Evolutionary conservation across 2,113 vertebrate genomes (phyloP).

Genomic region (Pogona vitticeps): DNA sequence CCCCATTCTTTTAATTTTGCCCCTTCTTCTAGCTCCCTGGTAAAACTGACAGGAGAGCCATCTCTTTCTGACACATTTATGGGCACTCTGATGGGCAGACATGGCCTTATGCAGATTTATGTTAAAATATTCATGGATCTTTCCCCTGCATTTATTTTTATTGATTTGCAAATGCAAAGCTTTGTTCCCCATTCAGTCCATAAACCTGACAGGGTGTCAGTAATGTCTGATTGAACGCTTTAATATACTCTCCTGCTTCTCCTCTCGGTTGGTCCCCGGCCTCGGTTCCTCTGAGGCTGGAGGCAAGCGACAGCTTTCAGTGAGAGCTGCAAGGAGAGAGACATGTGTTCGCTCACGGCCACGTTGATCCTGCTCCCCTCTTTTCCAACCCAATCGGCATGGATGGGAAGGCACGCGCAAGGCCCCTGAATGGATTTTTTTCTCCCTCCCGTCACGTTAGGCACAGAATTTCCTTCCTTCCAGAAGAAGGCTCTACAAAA

Average conservation of each 20-base stretch:
- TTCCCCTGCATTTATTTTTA: slow-evolving; percentile 74
- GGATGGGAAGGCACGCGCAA: no score
- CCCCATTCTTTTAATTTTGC: not conserved
- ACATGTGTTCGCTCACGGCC: no score
- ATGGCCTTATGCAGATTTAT: slow-evolving; percentile 67
- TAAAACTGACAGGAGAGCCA: not conserved
- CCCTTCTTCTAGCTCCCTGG: not conserved
- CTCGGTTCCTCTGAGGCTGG: not conserved
- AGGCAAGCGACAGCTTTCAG: not conserved
- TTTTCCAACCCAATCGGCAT: no score
- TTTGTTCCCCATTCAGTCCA: slow-evolving; percentile 63
- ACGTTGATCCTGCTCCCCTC: fast-evolving
- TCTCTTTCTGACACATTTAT: not conserved
- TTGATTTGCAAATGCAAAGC: slow-evolving; percentile 77
- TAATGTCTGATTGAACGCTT: slow-evolving; percentile 45
- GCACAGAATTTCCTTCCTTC: not conserved
- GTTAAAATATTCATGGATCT: slow-evolving; percentile 66
- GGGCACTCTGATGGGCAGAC: slow-evolving; percentile 1
- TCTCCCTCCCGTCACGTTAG: no score
- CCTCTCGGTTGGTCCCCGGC: fast-evolving
- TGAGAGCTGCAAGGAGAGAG: not conserved
- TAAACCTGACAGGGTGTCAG: slow-evolving; percentile 52
- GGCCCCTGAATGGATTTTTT: not conserved
- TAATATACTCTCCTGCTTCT: slow-evolving; percentile 19
- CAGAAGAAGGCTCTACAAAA: not conserved